Evolutionary conservation across 2,113 vertebrate species (phyloP), one percentile per base, ranked within the genome.

Genomic region (Onychostoma macrolepis): DNA sequence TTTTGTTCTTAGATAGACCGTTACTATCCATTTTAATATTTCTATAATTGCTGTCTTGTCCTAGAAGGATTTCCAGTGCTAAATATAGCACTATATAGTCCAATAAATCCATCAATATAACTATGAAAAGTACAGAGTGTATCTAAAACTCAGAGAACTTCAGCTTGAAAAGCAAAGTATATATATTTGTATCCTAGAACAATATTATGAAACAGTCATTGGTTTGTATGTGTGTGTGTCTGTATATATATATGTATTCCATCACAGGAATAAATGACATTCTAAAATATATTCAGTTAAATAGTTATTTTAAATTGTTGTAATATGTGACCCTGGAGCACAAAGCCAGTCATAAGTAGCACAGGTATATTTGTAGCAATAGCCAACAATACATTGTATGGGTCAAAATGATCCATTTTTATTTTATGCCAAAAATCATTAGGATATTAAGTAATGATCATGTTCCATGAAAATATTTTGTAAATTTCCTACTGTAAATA

Each of bases 51-150:
- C 41, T 69, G 24, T 48, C 30, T 84, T 53, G 45, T 71, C 65
- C 26, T 53, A 56, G 3, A 50, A 71, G 26, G 65, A 30, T 45
- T 53, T 71, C 41, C 21, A n/a, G 6, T 63, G 56, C 36, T 58
- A 80, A 80, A 38, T 61, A 80, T 61, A 80, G 50, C 30, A 1
- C 33, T 26, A 80, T 61, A 61, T 53, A 38, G 78, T 63, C 36
- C 50, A 80, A 61, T 80, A 78, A 78, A 76, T n/a, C 12, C 76
- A 28, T 50, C n/a, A 48, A 19, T 48, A 53, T 78, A 78, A 77
- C 75, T 75, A 19, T 76, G 36, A 26, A 77, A 43, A 50, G 75
- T 53, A 78, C 45, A 50, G 15, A 78, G 28, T 30, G 13, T 78
- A 21, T 78, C 45, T 10, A 48, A 12, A 48, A 43, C 45, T 78